Conservation (phyloP, 2,113 vertebrate genomes). For the Dicentrarchus labrax region DNA sequence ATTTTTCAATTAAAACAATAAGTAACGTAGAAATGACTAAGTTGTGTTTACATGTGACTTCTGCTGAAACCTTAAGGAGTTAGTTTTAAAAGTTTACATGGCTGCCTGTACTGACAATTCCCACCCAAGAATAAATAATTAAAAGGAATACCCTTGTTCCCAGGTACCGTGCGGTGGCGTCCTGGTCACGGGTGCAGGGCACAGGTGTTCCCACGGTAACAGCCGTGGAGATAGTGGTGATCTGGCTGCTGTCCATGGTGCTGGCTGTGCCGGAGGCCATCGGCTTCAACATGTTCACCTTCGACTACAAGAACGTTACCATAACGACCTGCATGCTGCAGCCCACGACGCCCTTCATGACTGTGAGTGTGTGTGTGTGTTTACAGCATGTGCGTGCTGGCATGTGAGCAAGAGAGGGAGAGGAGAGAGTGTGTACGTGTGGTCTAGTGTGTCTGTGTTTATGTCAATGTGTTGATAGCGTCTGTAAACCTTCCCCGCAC, state of each 20-base stretch:
- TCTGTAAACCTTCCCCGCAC: neutral
- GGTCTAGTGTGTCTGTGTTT: neutral
- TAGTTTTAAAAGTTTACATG: no score
- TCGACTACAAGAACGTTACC: slow-evolving; percentile 84
- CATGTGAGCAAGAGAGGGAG: no score
- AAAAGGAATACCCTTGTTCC: neutral
- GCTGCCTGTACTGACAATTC: no score
- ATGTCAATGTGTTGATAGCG: neutral
- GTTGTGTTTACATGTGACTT: no score
- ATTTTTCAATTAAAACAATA: no score
- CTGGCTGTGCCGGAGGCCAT: slow-evolving; percentile 95
- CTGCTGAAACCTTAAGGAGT: no score
- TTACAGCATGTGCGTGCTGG: neutral
- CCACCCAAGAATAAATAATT: no score
- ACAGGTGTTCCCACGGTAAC: slow-evolving; percentile 92
- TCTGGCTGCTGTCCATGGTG: slow-evolving; percentile 92
- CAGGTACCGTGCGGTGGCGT: slow-evolving; percentile 95
- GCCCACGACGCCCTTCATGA: slow-evolving; percentile 86
- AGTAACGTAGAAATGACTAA: no score
- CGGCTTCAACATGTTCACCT: slow-evolving; percentile 89
- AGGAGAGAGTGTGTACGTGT: neutral
- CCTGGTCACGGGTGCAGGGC: slow-evolving; percentile 94
- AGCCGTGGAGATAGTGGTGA: slow-evolving; percentile 90
- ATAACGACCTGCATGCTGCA: slow-evolving; percentile 91
- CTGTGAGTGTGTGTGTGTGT: slow-evolving; percentile 78